Evolutionary conservation across 2,888 invertebrate species (phyloP).

Genomic region (Notodonta dromedarius): DNA sequence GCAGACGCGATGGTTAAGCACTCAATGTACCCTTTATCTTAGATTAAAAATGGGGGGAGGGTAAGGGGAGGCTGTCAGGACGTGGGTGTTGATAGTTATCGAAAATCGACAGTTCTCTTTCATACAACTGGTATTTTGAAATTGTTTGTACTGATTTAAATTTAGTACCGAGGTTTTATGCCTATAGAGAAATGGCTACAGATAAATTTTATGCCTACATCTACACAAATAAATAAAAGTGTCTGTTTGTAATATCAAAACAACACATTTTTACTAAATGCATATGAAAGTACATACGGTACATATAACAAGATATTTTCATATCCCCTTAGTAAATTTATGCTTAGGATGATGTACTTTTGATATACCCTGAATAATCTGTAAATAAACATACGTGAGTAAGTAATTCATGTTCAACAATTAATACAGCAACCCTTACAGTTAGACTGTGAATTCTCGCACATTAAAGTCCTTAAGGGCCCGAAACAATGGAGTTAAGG

Average conservation of each 20-base stretch:
- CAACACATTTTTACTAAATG: no score
- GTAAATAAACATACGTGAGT: conserved; percentile 23
- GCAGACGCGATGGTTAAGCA: conserved; percentile 72
- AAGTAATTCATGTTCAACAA: conserved; percentile 26
- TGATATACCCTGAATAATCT: no score
- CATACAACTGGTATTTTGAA: conserved; percentile 25
- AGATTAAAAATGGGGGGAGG: conserved; percentile 74
- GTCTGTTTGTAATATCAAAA: no score
- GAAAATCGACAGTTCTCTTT: conserved; percentile 39
- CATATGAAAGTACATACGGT: no score
- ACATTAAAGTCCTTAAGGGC: conserved; percentile 38
- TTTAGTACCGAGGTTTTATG: no score
- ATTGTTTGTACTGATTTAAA: conserved; percentile 9
- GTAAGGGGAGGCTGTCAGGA: conserved; percentile 44
- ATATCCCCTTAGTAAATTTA: no score
- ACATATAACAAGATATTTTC: no score
- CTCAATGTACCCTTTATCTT: conserved; percentile 82
- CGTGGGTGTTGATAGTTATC: conserved; percentile 44
- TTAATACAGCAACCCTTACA: conserved; percentile 16
- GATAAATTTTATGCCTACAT: no score
- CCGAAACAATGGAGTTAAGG: conserved; percentile 50
- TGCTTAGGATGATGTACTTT: no score
- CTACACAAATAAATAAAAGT: no score
- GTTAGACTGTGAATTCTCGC: conserved; percentile 39
- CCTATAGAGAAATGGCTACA: no score